Base-by-base conservation (phyloP, 2,888 invertebrate genomes). In the Catocala sponsa region DNA sequence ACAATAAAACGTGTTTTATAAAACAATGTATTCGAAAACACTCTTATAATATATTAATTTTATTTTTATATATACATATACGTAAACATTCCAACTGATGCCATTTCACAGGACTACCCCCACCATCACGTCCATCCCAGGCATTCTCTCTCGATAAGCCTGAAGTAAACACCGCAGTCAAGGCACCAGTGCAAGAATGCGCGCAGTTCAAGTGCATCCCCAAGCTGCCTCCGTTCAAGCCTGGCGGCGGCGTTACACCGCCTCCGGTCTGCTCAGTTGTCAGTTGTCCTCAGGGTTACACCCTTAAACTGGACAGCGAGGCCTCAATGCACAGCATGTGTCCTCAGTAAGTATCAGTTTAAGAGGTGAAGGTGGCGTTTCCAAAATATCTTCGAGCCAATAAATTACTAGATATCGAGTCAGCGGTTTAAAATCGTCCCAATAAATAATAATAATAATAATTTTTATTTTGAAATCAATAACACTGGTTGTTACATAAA, bases 231-330 rank as follows among this genome's bases (percentile, higher is more conserved):
- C 93, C 95, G 0, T 93, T 94, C 52, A 70, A 74, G 10, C 89
- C 91, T 5, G 86, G 85, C 0, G 86, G 84, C 0, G 75, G 72
- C 9, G 76, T 76, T 11, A 84, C 85, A 0, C 76, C 81, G 4
- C 86, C 92, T 0, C 69, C 80, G 0, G 50, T 76, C 0, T 96
- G 96, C 76, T 91, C 95, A 0, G 83, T 93, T 6, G 91, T 94
- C 2, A 72, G 80, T 9, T 97, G 97, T 75, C 97, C 96, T 0
- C 87, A 93, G 0, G 95, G 94, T 0, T 97, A 96, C 82, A 88
- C 93, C 6, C 86, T 96, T 0, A 93, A 91, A 54, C 78, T 95
- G 64, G 95, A 96, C 42, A 75, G 74, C 0, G 83, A 78, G 11
- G 75, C 83, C 0, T 54, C 68, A 0, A 84, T 69, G 32, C 59